phyloP scores from a whole-genome alignment of 1,140 invertebrate species.

The Capitella teleta region DNA sequence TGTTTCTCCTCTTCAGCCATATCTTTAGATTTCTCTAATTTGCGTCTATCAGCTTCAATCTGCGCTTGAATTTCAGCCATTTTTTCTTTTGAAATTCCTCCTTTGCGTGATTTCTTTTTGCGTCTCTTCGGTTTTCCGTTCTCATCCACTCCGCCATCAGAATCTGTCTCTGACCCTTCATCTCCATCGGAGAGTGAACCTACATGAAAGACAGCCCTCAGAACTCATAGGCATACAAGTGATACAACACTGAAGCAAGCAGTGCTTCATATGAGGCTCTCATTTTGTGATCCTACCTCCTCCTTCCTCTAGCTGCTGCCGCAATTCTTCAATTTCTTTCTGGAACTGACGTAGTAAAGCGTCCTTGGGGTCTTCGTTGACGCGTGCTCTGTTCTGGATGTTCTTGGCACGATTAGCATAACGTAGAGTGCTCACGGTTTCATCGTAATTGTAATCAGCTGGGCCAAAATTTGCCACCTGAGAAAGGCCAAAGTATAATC shows the following conservation, averaged over 20 bases:
- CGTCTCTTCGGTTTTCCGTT: slow-evolving; percentile 24
- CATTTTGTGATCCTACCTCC: too few species aligned
- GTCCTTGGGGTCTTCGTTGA: slow-evolving; percentile 98
- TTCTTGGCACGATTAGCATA: slow-evolving; percentile 97
- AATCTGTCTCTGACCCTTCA: slow-evolving; percentile 20
- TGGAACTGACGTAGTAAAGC: slow-evolving; percentile 90
- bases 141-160: slow-evolving; percentile 28
- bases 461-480: slow-evolving; percentile 88
- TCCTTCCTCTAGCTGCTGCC: slow-evolving; percentile 67
- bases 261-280: background rate
- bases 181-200: slow-evolving; percentile 7
- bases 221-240: background rate
- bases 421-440: slow-evolving; percentile 89
- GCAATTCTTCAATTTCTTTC: slow-evolving; percentile 86
- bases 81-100: slow-evolving; percentile 39
- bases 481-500: slow-evolving; percentile 8
- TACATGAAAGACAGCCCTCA: background rate
- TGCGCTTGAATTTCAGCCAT: slow-evolving; percentile 43
- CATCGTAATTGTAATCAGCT: slow-evolving; percentile 92
- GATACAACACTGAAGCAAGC: background rate
- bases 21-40: slow-evolving; percentile 45
- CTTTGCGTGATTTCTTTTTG: slow-evolving; percentile 14
- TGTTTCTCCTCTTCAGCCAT: slow-evolving; percentile 58
- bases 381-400: slow-evolving; percentile 88
- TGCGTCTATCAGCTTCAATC: slow-evolving; percentile 45